Evolutionary conservation across 2,888 invertebrate species (phyloP), one percentile per base, ranked within the genome.

Genomic region (Philonicus albiceps): DNA sequence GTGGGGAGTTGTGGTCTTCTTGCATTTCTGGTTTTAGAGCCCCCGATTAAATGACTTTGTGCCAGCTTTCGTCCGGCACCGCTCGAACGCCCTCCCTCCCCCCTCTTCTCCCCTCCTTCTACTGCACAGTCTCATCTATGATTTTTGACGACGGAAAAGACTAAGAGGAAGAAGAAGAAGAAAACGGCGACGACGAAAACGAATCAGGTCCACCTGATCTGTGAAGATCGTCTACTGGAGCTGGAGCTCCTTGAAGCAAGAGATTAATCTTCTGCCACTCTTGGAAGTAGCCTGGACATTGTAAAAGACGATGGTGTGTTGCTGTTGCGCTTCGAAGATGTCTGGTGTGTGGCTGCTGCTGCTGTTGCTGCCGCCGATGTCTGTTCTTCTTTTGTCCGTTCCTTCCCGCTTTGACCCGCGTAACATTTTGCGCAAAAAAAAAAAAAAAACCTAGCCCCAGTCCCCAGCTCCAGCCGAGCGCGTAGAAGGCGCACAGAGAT

Each of bases 21-120:
- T 81, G 81, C 81, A 81, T 81, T 81, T 81, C 81, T 81, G 81
- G 81, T 81, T 81, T 81, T 81, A 2, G 81, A 64, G 81, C 31
- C 81, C 64, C 64, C 64, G 64, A 64, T 64, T 64, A 64, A 64
- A 64, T 64, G 64, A 64, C 64, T 64, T 64, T 64, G 64, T 64
- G 64, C 64, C 64, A 64, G 11, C 64, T 11, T 27, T 64, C 64
- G 64, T 11, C 64, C 64, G 27, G 3, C 64, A 27, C 64, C 13
- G 64, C 64, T 8, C 64, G 16, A 22, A 11, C 27, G 11, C 64
- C 64, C 27, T 11, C n/a, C n/a, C n/a, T n/a, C n/a, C n/a, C n/a
- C n/a, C n/a, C n/a, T n/a, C n/a, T n/a, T n/a, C n/a, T n/a, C n/a
- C n/a, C n/a, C n/a, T n/a, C n/a, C n/a, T n/a, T n/a, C n/a, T n/a